phyloP scores from a whole-genome alignment of 2,888 invertebrate genomes.

The Drosophila basisetae region DNA sequence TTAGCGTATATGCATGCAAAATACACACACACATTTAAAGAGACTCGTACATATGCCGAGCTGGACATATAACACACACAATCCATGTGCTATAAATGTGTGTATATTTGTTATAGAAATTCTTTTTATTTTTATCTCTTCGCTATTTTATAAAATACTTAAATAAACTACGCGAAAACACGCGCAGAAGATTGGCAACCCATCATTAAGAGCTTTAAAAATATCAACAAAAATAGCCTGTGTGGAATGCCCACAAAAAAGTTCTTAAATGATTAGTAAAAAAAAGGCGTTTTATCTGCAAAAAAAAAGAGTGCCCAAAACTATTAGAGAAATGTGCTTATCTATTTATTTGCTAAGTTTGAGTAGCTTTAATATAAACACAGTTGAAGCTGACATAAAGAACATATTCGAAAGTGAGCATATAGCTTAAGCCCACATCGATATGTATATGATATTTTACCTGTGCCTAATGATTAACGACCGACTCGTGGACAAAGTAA shows the following conservation, averaged over 20 bases:
- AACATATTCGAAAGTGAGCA: not conserved
- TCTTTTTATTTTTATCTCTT: slow-evolving; percentile 19
- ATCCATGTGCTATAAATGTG: slow-evolving; percentile 44
- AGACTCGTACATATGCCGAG: slow-evolving; percentile 75
- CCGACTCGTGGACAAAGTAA: slow-evolving; percentile 19
- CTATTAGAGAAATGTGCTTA: not conserved
- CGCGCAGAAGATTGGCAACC: slow-evolving; percentile 13
- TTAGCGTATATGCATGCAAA: slow-evolving; percentile 49
- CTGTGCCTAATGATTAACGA: not conserved
- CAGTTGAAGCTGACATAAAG: not conserved
- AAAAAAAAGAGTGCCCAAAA: not conserved
- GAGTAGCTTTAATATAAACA: not conserved
- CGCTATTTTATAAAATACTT: slow-evolving; percentile 28
- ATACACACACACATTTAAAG: slow-evolving; percentile 36
- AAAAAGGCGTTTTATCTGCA: too few relatives aligned
- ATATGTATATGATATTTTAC: not conserved
- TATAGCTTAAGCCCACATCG: not conserved
- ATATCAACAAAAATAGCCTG: not conserved
- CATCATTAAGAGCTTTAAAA: slow-evolving; percentile 10
- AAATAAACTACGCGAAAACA: slow-evolving; percentile 23
- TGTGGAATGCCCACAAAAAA: not conserved
- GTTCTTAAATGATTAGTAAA: not conserved
- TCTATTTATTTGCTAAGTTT: not conserved
- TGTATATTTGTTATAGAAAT: not conserved
- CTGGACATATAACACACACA: slow-evolving; percentile 70